Evolutionary conservation across 1,140 invertebrate species (phyloP).

Genomic region (Drosophila leontia): DNA sequence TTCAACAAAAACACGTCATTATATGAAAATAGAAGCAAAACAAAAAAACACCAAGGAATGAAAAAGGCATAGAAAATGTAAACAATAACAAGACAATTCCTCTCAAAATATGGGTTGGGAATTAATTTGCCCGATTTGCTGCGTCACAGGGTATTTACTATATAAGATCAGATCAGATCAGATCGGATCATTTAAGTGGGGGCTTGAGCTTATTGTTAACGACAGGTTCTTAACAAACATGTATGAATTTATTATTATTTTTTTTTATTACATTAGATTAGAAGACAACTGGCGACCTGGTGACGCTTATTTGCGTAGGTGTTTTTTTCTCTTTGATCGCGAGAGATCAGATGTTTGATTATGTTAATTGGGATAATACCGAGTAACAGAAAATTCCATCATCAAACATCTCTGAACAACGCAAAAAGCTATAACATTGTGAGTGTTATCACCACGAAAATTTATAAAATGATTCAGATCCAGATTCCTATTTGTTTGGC

Average conservation of each 20-base stretch:
- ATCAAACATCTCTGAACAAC: conserved; percentile 19
- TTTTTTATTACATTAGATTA: conserved; percentile 48
- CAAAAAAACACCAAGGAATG: conserved; percentile 20
- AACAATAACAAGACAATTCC: conserved; percentile 47
- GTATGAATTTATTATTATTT: background rate
- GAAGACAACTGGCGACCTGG: conserved; percentile 4
- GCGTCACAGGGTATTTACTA: conserved; percentile 29
- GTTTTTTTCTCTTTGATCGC: conserved; percentile 30
- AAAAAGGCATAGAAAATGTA: conserved; percentile 40
- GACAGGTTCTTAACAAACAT: conserved; percentile 45
- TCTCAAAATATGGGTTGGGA: conserved; percentile 14
- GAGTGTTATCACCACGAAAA: conserved; percentile 26
- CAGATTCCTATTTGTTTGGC: conserved; percentile 14
- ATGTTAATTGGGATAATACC: conserved; percentile 30
- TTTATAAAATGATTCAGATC: conserved; percentile 22
- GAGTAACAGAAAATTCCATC: conserved; percentile 28
- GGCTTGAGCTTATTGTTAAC: conserved; percentile 8
- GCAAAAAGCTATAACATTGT: conserved; percentile 13
- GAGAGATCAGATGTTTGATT: conserved; percentile 27
- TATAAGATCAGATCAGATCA: conserved; percentile 10
- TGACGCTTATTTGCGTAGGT: conserved; percentile 48
- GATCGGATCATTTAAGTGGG: conserved; percentile 13
- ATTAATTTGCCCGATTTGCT: conserved; percentile 9
- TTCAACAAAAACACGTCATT: conserved; percentile 37
- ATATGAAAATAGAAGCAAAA: conserved; percentile 47